Percentiles rank a stretch among this genome's conserved stretches.
These are phyloP conservation scores for Chunga burmeisteri DNA, from an alignment of 2,113 vertebrate genomes.

Conservation along the genomic window DNA sequence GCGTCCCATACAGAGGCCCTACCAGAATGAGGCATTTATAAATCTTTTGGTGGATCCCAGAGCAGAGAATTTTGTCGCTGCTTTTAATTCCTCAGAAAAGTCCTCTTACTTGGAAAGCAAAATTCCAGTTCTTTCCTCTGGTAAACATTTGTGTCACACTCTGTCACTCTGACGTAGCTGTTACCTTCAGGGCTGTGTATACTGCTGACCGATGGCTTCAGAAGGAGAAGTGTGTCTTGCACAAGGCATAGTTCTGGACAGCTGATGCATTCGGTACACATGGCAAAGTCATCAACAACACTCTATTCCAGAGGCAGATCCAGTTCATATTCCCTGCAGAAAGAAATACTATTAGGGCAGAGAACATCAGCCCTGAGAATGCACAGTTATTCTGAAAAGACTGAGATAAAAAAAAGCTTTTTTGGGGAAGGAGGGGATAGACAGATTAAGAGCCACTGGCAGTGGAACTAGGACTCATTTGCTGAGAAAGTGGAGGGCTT, in stretches of 20 bases:
- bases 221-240: conserved; percentile 73
- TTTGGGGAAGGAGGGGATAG: background rate
- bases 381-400: background rate
- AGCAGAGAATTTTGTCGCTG: background rate
- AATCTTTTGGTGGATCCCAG: background rate
- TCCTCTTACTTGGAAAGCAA: background rate
- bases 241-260: conserved; percentile 75
- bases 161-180: background rate
- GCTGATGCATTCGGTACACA: conserved; percentile 61
- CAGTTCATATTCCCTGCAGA: conserved; percentile 80
- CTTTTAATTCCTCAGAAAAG: background rate
- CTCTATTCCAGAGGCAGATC: conserved; percentile 75
- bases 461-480: background rate
- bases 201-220: conserved; percentile 72
- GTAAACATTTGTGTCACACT: background rate
- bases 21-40: background rate
- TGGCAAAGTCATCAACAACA: conserved; percentile 77
- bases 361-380: background rate
- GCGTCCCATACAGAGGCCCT: background rate
- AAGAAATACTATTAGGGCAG: background rate
- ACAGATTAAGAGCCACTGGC: background rate
- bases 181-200: conserved; percentile 70
- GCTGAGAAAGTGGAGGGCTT: background rate
- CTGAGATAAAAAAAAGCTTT: background rate
- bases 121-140: background rate